phyloP scores from a whole-genome alignment of 2,888 invertebrate species.

The Galerucella calmariensis region DNA sequence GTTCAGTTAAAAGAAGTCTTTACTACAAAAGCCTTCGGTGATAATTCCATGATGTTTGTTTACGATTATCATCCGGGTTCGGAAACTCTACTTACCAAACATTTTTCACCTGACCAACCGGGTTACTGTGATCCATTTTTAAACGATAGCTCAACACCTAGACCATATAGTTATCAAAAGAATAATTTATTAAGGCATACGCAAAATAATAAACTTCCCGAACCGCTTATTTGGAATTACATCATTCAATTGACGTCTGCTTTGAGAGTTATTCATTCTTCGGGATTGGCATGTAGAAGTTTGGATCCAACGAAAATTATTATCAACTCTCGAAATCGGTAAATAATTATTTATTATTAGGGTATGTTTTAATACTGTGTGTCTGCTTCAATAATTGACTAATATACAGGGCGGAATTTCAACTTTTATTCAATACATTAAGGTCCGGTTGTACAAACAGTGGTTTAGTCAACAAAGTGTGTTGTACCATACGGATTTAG shows the following conservation, averaged over 20 bases:
- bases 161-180: conserved; percentile 85
- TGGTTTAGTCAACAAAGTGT: too few species aligned
- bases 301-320: conserved; percentile 94
- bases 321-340: conserved; percentile 61
- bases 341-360: conserved; percentile 24
- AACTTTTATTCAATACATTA: too few species aligned
- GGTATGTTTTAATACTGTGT: too few species aligned
- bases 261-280: conserved; percentile 87
- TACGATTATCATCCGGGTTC: conserved; percentile 96
- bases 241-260: conserved; percentile 96
- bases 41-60: conserved; percentile 94
- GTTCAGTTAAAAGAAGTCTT: conserved; percentile 93
- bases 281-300: conserved; percentile 80
- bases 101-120: conserved; percentile 76
- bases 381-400: too few species aligned
- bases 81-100: conserved; percentile 86
- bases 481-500: too few species aligned
- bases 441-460: too few species aligned
- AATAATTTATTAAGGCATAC: conserved; percentile 83
- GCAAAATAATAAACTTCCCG: conserved; percentile 79
- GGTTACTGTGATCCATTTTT: conserved; percentile 84
- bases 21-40: conserved; percentile 95
- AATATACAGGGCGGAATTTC: too few species aligned
- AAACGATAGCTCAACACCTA: conserved; percentile 82
- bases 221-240: conserved; percentile 93